phyloP scores from a whole-genome alignment of 1,140 invertebrate genomes.

The Copidosoma floridanum region DNA sequence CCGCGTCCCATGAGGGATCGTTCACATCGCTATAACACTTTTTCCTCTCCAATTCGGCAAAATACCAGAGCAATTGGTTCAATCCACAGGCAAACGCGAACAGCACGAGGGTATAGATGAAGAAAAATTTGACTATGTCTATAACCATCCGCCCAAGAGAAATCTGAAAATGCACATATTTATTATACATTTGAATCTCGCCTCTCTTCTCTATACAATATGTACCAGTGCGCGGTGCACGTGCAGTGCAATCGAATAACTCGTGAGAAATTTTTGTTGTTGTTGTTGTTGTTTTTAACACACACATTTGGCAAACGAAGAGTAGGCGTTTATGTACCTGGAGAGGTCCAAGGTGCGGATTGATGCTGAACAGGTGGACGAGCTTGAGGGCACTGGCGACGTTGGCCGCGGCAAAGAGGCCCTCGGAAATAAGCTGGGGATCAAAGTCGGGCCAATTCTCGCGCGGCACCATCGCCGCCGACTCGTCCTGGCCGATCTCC shows the following conservation, averaged over 20 bases:
- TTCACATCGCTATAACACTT: constrained; percentile 68
- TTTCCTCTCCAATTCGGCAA: constrained; percentile 74
- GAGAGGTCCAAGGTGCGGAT: constrained; percentile 84
- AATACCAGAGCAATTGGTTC: constrained; percentile 89
- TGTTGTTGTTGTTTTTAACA: no score
- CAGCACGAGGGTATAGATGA: constrained; percentile 79
- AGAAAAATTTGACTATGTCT: constrained; percentile 86
- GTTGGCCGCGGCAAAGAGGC: constrained; percentile 92
- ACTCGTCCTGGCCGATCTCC: constrained; percentile 66
- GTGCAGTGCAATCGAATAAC: no score
- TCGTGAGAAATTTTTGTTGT: no score
- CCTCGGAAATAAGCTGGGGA: constrained; percentile 91
- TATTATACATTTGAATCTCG: no score
- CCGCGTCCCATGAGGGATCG: constrained; percentile 64
- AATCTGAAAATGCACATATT: constrained; percentile 67
- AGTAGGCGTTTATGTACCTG: constrained; percentile 31
- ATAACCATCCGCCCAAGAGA: constrained; percentile 82
- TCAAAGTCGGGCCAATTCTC: constrained; percentile 92
- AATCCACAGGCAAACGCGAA: constrained; percentile 83
- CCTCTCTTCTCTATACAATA: no score
- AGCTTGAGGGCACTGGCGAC: constrained; percentile 82
- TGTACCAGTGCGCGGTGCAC: no score
- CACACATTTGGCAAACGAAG: no score
- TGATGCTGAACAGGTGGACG: constrained; percentile 88
- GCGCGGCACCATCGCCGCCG: constrained; percentile 71